Evolutionary conservation across 2,888 invertebrate species (phyloP).

Genomic region (Nowickia ferox): DNA sequence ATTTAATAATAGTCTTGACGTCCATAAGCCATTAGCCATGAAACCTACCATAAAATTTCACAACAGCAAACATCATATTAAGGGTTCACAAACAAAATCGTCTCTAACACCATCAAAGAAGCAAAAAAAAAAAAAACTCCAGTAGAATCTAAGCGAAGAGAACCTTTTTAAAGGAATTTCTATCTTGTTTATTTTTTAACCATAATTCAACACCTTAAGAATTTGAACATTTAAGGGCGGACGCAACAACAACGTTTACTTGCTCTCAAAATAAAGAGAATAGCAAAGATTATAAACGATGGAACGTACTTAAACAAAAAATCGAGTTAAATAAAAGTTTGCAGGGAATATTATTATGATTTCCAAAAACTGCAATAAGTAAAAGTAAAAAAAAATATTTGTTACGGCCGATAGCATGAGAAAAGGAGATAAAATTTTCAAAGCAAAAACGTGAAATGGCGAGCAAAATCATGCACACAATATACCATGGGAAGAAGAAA

Average conservation of each 20-base stretch:
- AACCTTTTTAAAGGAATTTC: constrained; percentile 7
- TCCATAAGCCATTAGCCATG: constrained; percentile 60
- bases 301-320: neutral
- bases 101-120: constrained; percentile 41
- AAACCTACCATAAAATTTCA: constrained; percentile 58
- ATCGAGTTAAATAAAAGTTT: neutral
- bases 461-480: constrained; percentile 56
- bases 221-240: constrained; percentile 42
- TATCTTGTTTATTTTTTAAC: constrained; percentile 23
- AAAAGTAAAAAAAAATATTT: constrained; percentile 51
- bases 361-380: constrained; percentile 44
- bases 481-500: constrained; percentile 47
- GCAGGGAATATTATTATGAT: constrained; percentile 11
- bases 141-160: constrained; percentile 11
- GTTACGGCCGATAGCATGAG: neutral
- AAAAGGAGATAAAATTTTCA: constrained; percentile 45
- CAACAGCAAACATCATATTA: constrained; percentile 30
- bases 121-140: neutral
- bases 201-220: constrained; percentile 67
- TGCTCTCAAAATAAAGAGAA: neutral
- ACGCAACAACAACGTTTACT: constrained; percentile 32
- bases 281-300: neutral
- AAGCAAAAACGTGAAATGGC: constrained; percentile 45
- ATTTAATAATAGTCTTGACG: constrained; percentile 43
- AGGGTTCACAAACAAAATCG: constrained; percentile 11